Evolutionary conservation across 2,113 vertebrate species (phyloP), one percentile per base, ranked within the genome.

Genomic region (Cervus canadensis): DNA sequence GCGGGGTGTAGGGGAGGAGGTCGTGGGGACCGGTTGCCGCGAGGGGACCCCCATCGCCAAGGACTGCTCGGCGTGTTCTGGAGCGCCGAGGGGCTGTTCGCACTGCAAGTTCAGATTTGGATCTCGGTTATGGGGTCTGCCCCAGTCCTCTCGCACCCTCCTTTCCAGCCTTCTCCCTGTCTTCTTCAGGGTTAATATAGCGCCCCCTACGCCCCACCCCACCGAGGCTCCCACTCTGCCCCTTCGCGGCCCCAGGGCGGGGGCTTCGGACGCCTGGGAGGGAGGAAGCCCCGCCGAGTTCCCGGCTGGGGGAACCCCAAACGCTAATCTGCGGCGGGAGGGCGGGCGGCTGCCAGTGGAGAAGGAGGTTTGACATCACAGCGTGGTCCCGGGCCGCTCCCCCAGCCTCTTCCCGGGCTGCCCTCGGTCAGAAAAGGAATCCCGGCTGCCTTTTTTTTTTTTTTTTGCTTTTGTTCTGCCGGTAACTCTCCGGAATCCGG

Each of bases 391-490:
- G 6, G 87, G 74, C 94, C 7, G 60, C 88, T 82, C 6, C 40
- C 43, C 52, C 14, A 33, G 95, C 60, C 74, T 78, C 87, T 52
- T 52, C 28, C 67, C 6, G 5, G 43, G 67, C 30, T 40, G 71
- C 60, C 60, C 33, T 71, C n/a, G 54, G 8, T 81, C 95, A 15
- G 93, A 60, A 67, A 78, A 94, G 95, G 96, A 25, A 14, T 87
- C 87, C 62, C 7, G 17, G 40, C 74, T 57, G 91, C 92, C 92
- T 76, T 76, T 40, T 36, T 36, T 71, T 40, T 36, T 64, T 67
- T 87, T 85, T 82, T 82, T 91, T n/a, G 97, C 97, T 98, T 98
- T 98, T 98, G 98, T 98, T 98, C 98, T 95, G 83, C 71, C 14
- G 0, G 57, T 62, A 93, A 88, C 97, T 97, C 89, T 54, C 23